These are phyloP conservation scores for Drosophila multiciliata DNA, from an alignment of 2,888 invertebrate genomes.

Conservation along the genomic window DNA sequence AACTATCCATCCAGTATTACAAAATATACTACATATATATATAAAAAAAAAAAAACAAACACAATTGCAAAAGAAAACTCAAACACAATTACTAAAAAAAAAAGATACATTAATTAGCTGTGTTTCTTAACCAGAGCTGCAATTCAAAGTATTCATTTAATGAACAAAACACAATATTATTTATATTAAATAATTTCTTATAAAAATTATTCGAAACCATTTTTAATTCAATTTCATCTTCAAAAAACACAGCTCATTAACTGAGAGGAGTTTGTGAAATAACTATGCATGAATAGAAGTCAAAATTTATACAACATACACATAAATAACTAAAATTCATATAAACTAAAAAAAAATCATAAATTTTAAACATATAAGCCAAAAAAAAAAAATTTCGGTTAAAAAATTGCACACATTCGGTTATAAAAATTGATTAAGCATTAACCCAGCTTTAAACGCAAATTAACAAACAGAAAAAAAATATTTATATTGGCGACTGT, in stretches of 20 bases:
- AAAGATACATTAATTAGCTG: constrained; percentile 1
- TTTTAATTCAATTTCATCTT: not conserved
- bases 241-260: constrained; percentile 22
- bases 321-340: constrained; percentile 17
- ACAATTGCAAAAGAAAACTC: constrained; percentile 14
- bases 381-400: constrained; percentile 5
- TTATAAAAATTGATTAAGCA: constrained; percentile 28
- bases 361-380: constrained; percentile 1
- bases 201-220: not conserved
- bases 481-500: constrained; percentile 12
- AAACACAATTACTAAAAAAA: constrained; percentile 8
- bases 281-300: constrained; percentile 31
- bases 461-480: not conserved
- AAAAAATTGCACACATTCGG: constrained; percentile 22
- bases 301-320: constrained; percentile 7
- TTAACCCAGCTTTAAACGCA: not conserved
- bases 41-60: not conserved
- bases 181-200: not conserved
- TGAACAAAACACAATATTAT: not conserved
- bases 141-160: not conserved
- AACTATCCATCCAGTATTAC: constrained; percentile 47
- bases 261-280: not conserved
- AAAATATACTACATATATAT: constrained; percentile 29
- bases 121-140: constrained; percentile 5
- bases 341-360: constrained; percentile 13